Base-by-base conservation (phyloP, 2,797 vertebrate genomes). In the Odontamblyopus lacepedii region DNA sequence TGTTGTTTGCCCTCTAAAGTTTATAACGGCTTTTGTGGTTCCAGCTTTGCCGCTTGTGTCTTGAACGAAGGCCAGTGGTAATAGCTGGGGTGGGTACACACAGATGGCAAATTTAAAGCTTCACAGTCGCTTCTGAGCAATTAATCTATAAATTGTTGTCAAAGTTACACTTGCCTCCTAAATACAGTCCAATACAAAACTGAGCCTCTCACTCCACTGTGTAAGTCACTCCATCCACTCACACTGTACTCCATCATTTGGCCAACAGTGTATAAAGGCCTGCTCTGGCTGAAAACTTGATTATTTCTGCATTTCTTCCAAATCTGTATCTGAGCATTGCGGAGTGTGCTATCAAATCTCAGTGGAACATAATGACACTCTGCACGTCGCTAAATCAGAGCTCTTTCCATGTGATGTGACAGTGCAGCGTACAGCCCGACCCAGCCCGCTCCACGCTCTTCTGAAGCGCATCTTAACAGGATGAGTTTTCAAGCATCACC, bases 401-500 rank as follows among this genome's bases (percentile, higher is more conserved):
- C 67, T 77, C 79, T 82, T 85, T 82, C 35, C 72, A 88, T 83
- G 75, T 85, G 79, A 85, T 77, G 84, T 77, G 80, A 77, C 83
- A 71, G 81, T 16, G 75, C 77, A 51, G 82, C 66, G n/a, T 73
- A 61, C 75, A 63, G 76, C 77, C 77, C 78, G 81, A 88, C 70
- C 78, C 82, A 66, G 85, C 81, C 79, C 70, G 74, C 84, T 76
- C 72, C 79, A 72, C 32, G 61, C 61, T 87, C 87, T 65, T 88
- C 75, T 85, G 86, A 92, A 90, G 83, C 78, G 79, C 88, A 92
- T 93, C 90, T 92, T 93, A 94, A 94, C 91, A 92, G 90, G 93
- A 93, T 94, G 91, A 93, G 89, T 93, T 92, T 90, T 92, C 92
- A 92, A 93, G 91, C 88, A 70, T 93, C 92, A 94, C 91, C 91